Evolutionary conservation across 2,797 vertebrate species (phyloP).

Genomic region (Thunnus albacares): DNA sequence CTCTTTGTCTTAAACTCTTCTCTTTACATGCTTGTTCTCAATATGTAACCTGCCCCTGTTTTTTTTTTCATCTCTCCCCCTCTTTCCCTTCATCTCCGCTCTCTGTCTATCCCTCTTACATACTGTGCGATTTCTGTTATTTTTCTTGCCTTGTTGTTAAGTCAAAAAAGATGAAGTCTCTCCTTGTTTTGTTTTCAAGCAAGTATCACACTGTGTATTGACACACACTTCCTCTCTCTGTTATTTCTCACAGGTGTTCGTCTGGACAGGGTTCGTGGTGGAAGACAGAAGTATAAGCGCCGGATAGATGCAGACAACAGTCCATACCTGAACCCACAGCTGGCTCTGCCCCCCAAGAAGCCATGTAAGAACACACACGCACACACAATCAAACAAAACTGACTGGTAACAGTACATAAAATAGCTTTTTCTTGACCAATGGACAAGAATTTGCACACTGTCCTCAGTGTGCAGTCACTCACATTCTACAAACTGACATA

Average conservation of each 20-base stretch:
- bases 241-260: slow-evolving; percentile 90
- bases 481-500: slow-evolving; percentile 12
- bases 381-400: not conserved
- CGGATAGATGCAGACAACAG: slow-evolving; percentile 99
- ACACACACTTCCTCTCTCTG: slow-evolving; percentile 32
- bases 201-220: slow-evolving; percentile 22
- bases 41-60: slow-evolving; percentile 3
- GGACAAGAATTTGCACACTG: not conserved
- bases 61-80: not conserved
- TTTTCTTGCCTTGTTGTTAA: slow-evolving; percentile 8
- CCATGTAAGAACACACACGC: slow-evolving; percentile 92
- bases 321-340: slow-evolving; percentile 98
- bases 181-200: not conserved
- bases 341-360: slow-evolving; percentile 98
- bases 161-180: not conserved
- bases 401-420: not conserved
- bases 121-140: not conserved
- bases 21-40: too few species aligned
- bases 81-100: not conserved
- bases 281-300: slow-evolving; percentile 99
- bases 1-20: not conserved
- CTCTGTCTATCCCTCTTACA: not conserved
- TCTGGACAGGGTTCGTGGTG: slow-evolving; percentile 97
- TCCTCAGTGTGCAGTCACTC: not conserved
- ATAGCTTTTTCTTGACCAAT: not conserved